These are phyloP conservation scores for Archivesica marissinica DNA, from an alignment of 1,140 invertebrate species.

Conservation along the genomic window DNA sequence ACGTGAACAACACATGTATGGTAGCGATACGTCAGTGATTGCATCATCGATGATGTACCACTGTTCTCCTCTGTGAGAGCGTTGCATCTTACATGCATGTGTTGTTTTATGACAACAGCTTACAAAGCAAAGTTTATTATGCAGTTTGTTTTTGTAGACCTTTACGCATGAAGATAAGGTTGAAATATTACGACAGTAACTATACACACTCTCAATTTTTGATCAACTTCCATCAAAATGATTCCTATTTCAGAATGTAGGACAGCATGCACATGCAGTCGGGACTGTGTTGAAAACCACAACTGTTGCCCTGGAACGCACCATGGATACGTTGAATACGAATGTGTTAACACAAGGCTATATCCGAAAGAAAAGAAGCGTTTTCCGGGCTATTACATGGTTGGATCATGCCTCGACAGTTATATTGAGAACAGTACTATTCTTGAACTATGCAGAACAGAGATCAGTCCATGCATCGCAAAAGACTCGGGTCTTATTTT, in stretches of 20 bases:
- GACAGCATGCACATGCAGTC: not conserved
- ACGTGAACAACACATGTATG: no score
- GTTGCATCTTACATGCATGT: no score
- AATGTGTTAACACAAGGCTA: not conserved
- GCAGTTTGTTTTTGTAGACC: no score
- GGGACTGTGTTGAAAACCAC: not conserved
- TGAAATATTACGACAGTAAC: no score
- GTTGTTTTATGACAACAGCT: no score
- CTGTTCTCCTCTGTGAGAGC: no score
- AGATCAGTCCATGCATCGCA: not conserved
- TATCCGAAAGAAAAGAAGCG: not conserved
- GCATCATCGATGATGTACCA: no score
- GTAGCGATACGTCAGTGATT: no score
- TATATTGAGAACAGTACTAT: not conserved
- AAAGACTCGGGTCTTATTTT: not conserved
- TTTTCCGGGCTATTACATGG: not conserved
- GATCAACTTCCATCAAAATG: no score
- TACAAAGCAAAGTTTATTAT: no score
- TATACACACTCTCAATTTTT: no score
- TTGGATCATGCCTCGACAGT: not conserved
- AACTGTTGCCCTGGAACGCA: not conserved
- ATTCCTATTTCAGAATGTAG: constrained; percentile 7
- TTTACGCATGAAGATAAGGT: no score
- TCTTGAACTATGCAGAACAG: not conserved
- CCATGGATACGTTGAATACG: not conserved